These are phyloP conservation scores for Sitta carolinensis DNA, from an alignment of 2,797 vertebrate species.

Conservation along the genomic window DNA sequence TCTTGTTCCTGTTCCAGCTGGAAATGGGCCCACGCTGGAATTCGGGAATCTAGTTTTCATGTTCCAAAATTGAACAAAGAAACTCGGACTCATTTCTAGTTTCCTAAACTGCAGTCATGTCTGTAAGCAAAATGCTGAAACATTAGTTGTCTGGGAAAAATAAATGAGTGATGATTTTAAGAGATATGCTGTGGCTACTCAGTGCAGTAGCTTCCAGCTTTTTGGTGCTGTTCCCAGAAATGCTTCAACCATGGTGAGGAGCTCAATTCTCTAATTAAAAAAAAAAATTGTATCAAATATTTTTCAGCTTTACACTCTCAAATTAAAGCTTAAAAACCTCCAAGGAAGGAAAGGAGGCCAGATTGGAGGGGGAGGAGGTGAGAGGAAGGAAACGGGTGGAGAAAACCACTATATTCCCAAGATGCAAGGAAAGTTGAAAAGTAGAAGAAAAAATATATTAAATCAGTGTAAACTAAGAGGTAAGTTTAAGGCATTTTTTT, in stretches of 20 bases:
- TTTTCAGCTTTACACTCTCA: slow-evolving; percentile 71
- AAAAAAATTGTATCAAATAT: slow-evolving; percentile 73
- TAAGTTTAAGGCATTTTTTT: slow-evolving; percentile 68
- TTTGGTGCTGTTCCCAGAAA: slow-evolving; percentile 71
- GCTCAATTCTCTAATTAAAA: slow-evolving; percentile 67
- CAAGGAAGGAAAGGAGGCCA: slow-evolving; percentile 68
- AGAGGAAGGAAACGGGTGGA: slow-evolving; percentile 69
- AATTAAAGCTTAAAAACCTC: slow-evolving; percentile 72
- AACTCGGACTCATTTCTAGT: not conserved
- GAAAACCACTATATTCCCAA: slow-evolving; percentile 70
- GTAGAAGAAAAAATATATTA: slow-evolving; percentile 73
- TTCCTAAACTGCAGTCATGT: slow-evolving; percentile 10
- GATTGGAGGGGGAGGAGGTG: slow-evolving; percentile 72
- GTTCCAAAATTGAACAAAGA: slow-evolving; percentile 8
- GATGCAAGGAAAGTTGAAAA: slow-evolving; percentile 72
- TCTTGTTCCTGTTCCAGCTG: slow-evolving; percentile 59
- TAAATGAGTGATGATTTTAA: slow-evolving; percentile 39
- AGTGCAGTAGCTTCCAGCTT: slow-evolving; percentile 47
- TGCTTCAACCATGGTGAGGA: slow-evolving; percentile 64
- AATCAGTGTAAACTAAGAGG: slow-evolving; percentile 70
- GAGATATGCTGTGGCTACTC: slow-evolving; percentile 50
- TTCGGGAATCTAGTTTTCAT: slow-evolving; percentile 39
- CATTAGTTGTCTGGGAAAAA: slow-evolving; percentile 46
- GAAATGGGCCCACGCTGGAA: slow-evolving; percentile 56
- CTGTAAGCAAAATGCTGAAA: slow-evolving; percentile 56